Conservation (phyloP, 2,797 vertebrate genomes). For the Falco rusticolus region DNA sequence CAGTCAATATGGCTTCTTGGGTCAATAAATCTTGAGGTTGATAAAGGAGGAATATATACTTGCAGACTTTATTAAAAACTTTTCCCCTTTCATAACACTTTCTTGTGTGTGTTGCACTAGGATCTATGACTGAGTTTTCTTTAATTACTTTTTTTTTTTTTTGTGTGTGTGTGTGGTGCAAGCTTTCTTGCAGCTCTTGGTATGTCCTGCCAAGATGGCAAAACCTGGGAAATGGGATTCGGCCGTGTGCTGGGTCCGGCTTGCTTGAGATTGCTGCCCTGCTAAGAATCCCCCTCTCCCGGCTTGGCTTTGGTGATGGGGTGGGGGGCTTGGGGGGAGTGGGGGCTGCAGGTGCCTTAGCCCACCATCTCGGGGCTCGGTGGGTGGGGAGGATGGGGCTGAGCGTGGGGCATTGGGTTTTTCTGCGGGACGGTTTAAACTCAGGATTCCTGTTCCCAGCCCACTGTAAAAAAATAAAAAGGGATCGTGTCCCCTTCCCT, state of each 20-base stretch:
- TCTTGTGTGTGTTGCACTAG: neutral
- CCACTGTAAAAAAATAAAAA: neutral
- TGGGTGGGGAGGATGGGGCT: neutral
- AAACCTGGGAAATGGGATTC: neutral
- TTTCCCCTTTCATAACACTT: slow-evolving; percentile 61
- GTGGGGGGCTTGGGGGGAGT: neutral
- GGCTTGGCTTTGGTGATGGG: neutral
- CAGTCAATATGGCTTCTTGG: slow-evolving; percentile 77
- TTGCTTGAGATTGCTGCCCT: neutral
- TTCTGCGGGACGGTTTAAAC: neutral
- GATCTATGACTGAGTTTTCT: neutral
- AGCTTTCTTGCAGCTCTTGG: too few relatives aligned
- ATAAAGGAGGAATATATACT: slow-evolving; percentile 80
- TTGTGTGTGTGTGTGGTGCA: too few relatives aligned
- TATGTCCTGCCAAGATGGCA: neutral
- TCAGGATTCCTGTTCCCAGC: neutral
- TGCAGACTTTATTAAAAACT: slow-evolving; percentile 80
- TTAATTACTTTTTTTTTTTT: neutral
- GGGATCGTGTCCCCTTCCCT: neutral
- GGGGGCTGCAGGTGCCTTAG: neutral
- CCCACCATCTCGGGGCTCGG: neutral
- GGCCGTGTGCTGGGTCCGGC: neutral
- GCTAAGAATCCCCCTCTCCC: neutral
- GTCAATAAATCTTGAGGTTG: slow-evolving; percentile 80
- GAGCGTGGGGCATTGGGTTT: rapidly evolving